These are phyloP conservation scores for Lerema accius DNA, from an alignment of 1,140 invertebrate genomes.

Conservation along the genomic window DNA sequence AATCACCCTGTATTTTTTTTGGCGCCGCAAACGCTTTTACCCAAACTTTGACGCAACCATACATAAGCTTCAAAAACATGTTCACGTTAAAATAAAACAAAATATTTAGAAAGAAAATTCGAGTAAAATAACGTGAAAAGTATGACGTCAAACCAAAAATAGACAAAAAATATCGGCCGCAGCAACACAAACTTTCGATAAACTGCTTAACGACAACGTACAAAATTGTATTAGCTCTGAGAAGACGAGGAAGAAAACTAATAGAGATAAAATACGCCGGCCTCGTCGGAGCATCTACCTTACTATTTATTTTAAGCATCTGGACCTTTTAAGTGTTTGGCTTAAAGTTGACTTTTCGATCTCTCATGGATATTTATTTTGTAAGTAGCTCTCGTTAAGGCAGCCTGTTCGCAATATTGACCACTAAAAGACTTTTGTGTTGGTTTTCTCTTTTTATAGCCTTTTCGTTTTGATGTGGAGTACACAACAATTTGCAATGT, in stretches of 20 bases:
- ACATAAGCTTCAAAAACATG: no score
- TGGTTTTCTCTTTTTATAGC: no score
- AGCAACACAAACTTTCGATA: slow-evolving; percentile 40
- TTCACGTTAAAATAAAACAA: background rate
- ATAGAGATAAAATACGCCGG: slow-evolving; percentile 26
- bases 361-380: background rate
- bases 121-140: background rate
- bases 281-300: slow-evolving; percentile 15
- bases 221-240: slow-evolving; percentile 37
- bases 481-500: no score
- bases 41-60: no score
- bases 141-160: background rate
- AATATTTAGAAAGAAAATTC: slow-evolving; percentile 5
- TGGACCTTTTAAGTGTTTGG: slow-evolving; percentile 27
- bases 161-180: slow-evolving; percentile 9
- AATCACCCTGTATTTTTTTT: no score
- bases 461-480: no score
- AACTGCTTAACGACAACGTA: slow-evolving; percentile 39
- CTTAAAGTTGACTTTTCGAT: slow-evolving; percentile 3
- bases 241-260: slow-evolving; percentile 26
- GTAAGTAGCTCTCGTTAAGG: background rate
- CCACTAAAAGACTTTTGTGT: background rate
- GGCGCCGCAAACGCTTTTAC: no score
- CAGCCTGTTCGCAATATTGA: background rate
- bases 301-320: slow-evolving; percentile 31